These are phyloP conservation scores for Spilosoma lubricipeda DNA, from an alignment of 2,888 invertebrate species.

Conservation along the genomic window DNA sequence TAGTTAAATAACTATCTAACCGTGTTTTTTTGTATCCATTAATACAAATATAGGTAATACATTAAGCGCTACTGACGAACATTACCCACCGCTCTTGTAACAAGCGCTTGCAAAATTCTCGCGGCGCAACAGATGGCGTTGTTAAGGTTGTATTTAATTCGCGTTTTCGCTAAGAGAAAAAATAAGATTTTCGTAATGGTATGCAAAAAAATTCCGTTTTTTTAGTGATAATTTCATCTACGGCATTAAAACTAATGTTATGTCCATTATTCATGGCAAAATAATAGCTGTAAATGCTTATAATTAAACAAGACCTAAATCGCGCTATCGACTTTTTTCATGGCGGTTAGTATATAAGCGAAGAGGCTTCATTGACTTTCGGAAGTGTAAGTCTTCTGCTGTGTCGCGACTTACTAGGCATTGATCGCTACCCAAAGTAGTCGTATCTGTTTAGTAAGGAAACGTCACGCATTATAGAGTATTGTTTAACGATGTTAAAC, in stretches of 20 bases:
- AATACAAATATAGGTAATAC: background rate
- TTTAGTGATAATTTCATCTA: background rate
- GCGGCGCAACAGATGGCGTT: slow-evolving; percentile 43
- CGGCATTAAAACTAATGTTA: background rate
- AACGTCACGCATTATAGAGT: slow-evolving; percentile 54
- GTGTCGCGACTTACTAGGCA: slow-evolving; percentile 67
- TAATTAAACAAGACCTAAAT: slow-evolving; percentile 25
- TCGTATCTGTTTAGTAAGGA: slow-evolving; percentile 60
- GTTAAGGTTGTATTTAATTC: slow-evolving; percentile 22
- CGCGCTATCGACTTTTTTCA: slow-evolving; percentile 38
- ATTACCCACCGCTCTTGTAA: background rate
- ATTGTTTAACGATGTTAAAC: slow-evolving; percentile 57
- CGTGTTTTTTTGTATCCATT: background rate
- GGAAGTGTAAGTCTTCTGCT: slow-evolving; percentile 57
- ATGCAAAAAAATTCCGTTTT: background rate
- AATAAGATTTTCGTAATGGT: background rate
- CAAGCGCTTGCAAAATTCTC: slow-evolving; percentile 6
- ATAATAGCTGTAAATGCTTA: background rate
- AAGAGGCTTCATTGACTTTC: background rate
- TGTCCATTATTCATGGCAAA: background rate
- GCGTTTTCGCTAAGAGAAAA: background rate
- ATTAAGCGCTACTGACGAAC: background rate
- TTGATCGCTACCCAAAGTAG: slow-evolving; percentile 63
- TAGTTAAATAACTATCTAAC: background rate
- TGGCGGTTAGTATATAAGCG: slow-evolving; percentile 17